These are phyloP conservation scores for Arctia plantaginis DNA, from an alignment of 2,888 invertebrate genomes.

Conservation along the genomic window DNA sequence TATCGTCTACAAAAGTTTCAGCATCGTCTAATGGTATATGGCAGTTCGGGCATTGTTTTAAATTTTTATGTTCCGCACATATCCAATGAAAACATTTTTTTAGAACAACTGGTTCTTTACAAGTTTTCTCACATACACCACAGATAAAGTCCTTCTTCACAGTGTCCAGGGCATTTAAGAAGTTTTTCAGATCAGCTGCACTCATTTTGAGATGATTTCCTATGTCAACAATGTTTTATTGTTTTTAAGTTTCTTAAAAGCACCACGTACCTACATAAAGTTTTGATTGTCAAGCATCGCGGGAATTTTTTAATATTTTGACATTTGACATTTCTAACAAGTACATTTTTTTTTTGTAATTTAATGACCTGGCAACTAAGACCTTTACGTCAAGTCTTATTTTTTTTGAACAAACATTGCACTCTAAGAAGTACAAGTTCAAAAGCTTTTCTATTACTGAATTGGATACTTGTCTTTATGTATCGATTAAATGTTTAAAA, in stretches of 20 bases:
- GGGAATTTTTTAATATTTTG: conserved; percentile 22
- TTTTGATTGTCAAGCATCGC: conserved; percentile 15
- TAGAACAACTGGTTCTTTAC: conserved; percentile 74
- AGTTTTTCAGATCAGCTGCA: conserved; percentile 58
- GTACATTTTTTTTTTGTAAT: too few relatives aligned
- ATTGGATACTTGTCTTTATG: neutral
- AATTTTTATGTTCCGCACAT: conserved; percentile 70
- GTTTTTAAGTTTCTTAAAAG: conserved; percentile 29
- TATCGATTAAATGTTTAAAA: neutral
- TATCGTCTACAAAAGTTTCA: conserved; percentile 62
- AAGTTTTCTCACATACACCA: conserved; percentile 69
- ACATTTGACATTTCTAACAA: neutral
- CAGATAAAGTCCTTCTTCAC: conserved; percentile 74
- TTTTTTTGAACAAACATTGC: too few relatives aligned
- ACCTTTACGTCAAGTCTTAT: too few relatives aligned
- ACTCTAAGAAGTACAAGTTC: too few relatives aligned
- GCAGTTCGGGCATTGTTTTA: conserved; percentile 72
- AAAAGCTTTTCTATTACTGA: neutral
- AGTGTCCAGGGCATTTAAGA: conserved; percentile 71
- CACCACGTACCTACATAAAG: neutral
- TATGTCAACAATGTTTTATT: neutral
- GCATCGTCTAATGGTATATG: conserved; percentile 62
- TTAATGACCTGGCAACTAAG: too few relatives aligned
- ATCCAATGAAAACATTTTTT: conserved; percentile 78
- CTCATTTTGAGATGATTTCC: conserved; percentile 53